A percentile compares a stretch with the other conserved stretches of the same genome.
These are phyloP conservation scores for Xerus inauris DNA, from an alignment of 2,113 vertebrate species.

Conservation along the genomic window DNA sequence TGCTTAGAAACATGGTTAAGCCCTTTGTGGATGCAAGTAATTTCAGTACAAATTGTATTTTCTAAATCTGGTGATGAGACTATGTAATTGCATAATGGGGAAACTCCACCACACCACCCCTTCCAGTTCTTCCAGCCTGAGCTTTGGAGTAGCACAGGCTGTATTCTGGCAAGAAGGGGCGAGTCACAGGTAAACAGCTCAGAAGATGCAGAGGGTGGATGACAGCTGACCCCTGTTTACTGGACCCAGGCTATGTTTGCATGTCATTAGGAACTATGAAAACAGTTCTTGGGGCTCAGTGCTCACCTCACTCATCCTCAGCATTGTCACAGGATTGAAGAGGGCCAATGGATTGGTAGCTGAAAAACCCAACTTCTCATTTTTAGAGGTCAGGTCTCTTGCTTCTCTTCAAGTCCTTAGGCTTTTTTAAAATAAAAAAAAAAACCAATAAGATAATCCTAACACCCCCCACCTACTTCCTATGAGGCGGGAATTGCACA, in stretches of 20 bases:
- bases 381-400: neutral
- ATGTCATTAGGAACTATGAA: neutral
- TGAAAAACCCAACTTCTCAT: neutral
- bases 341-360: neutral
- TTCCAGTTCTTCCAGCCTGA: neutral
- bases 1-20: neutral
- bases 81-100: neutral
- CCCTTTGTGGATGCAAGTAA: neutral
- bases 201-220: neutral
- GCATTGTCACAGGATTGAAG: neutral
- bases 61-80: neutral
- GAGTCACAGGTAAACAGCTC: neutral
- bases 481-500: no score
- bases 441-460: no score
- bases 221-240: fast-evolving
- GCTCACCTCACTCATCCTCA: no score
- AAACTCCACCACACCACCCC: neutral
- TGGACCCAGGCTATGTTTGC: neutral
- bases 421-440: no score
- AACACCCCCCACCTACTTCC: no score
- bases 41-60: neutral
- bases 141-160: neutral
- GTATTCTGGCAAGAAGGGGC: neutral
- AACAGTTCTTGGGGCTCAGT: neutral
- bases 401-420: neutral